phyloP scores from a whole-genome alignment of 2,888 invertebrate genomes.

The Saturnia japonica region DNA sequence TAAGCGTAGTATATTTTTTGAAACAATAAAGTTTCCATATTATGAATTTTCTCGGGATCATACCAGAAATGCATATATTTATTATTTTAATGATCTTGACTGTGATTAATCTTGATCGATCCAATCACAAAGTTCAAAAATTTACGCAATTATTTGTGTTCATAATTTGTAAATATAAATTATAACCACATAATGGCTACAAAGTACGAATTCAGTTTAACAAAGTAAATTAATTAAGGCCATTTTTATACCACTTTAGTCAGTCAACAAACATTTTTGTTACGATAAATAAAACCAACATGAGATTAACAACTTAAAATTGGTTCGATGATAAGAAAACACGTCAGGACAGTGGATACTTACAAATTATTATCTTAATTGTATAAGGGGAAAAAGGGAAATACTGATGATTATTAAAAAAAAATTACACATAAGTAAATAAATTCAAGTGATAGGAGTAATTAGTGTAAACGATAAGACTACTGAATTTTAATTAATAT shows the following conservation, averaged over 20 bases:
- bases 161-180: too few species aligned
- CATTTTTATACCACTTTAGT: background rate
- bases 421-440: too few species aligned
- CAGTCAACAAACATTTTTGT: too few species aligned
- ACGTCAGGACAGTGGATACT: background rate
- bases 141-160: background rate
- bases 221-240: background rate
- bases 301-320: background rate
- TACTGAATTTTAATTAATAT: too few species aligned
- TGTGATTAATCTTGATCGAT: background rate
- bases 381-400: too few species aligned
- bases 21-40: background rate
- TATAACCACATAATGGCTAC: too few species aligned
- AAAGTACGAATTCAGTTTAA: too few species aligned
- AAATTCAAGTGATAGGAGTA: too few species aligned
- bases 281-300: background rate
- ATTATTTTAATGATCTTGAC: background rate
- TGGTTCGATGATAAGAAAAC: background rate
- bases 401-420: too few species aligned
- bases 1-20: background rate
- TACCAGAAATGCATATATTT: conserved; percentile 1
- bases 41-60: background rate
- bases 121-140: background rate
- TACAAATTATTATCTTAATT: background rate
- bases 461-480: too few species aligned